Evolutionary conservation across 2,888 invertebrate species (phyloP), one percentile per base, ranked within the genome.

Genomic region (Drosophila incognita): DNA sequence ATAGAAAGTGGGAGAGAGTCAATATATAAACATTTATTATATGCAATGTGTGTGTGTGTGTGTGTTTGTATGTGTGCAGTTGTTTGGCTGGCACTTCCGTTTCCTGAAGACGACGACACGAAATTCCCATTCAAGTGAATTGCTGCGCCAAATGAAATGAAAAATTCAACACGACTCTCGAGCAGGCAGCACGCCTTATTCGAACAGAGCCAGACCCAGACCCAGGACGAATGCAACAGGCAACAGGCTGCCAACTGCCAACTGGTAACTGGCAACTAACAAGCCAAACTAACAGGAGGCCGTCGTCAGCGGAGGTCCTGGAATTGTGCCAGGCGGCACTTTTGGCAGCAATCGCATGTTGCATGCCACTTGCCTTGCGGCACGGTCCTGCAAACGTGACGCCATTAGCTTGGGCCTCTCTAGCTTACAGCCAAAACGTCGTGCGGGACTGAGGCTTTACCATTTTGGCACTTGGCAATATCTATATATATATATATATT

Each of bases 301-400:
- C 70, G 74, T 65, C 81, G 71, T 74, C 66, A 63, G 69, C 38
- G 49, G 46, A 15, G 46, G 46, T 77, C 49, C 80, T 87, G 90
- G 90, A 88, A 86, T 81, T 63, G 82, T 90, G 90, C 89, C 87
- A 86, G 85, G 90, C 90, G 86, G 91, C 91, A 92, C 90, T 91
- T 83, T 85, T 83, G 91, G 90, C 90, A 90, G 87, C 89, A 91
- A 91, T 92, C 91, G 91, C 91, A 91, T 91, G 91, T 91, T 91
- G 91, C 91, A 92, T 91, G 91, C 91, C 91, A 92, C 92, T 80
- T 67, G 79, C 69, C 89, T 85, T 77, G 82, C 73, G 82, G 86
- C 76, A 81, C 69, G 72, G 68, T 63, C 77, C 75, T 78, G 85
- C 80, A 90, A 90, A 91, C 91, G 91, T 91, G 92, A 92, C 84